Percentiles rank a stretch among this genome's conserved stretches.
Evolutionary conservation across 2,888 invertebrate species (phyloP).

Genomic region (Lottia scabra): DNA sequence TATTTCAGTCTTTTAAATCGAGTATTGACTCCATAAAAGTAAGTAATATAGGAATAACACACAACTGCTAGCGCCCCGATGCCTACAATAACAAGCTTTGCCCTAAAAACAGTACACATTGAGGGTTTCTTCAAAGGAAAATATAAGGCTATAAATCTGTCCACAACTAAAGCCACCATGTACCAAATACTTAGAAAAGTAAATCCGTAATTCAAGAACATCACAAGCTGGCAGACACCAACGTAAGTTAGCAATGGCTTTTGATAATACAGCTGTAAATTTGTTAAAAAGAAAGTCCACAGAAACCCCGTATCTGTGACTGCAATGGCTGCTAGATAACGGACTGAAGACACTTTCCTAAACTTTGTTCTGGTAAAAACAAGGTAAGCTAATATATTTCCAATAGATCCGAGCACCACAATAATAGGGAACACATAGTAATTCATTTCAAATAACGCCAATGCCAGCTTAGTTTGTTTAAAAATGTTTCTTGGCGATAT

Average conservation of each 20-base stretch:
- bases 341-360: constrained; percentile 81
- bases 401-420: constrained; percentile 79
- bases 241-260: constrained; percentile 54
- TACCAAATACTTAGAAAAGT: constrained; percentile 57
- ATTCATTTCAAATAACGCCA: constrained; percentile 18
- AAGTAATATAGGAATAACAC: constrained; percentile 56
- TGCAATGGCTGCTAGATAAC: constrained; percentile 82
- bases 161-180: constrained; percentile 47
- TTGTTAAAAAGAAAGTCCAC: constrained; percentile 73
- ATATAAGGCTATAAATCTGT: constrained; percentile 53
- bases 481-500: too few species aligned
- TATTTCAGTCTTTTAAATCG: not conserved
- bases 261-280: constrained; percentile 29
- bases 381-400: constrained; percentile 80
- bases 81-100: constrained; percentile 56
- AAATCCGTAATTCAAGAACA: constrained; percentile 74
- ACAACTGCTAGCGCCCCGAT: constrained; percentile 48
- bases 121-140: constrained; percentile 50
- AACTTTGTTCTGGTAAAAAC: constrained; percentile 82
- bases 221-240: constrained; percentile 79
- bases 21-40: constrained; percentile 42
- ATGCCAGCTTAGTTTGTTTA: too few species aligned
- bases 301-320: constrained; percentile 83
- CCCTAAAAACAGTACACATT: constrained; percentile 60
- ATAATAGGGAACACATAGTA: constrained; percentile 80